Evolutionary conservation across 1,140 invertebrate species (phyloP), one percentile per base, ranked within the genome.

Genomic region (Drosophila rhopaloa): DNA sequence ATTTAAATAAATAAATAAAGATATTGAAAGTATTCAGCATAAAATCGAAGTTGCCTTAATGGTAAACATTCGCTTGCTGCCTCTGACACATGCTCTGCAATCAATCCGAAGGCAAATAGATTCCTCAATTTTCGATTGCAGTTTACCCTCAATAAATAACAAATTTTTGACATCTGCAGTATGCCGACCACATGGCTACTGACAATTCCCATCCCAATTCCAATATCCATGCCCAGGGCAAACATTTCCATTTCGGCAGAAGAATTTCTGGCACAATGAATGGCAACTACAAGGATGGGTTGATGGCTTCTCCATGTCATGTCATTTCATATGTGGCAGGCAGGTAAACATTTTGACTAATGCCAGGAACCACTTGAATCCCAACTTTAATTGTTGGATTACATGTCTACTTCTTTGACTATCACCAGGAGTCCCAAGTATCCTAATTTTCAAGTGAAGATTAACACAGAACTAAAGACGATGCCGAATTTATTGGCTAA

Each of bases 31-130:
- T 6, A 40, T 40, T 5, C 13, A n/a, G 38, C 5, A 48, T 48
- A 29, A 3, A 24, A 46, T 5, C n/a, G n/a, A 10, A 37, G 14
- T 35, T 48, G 4, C 29, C 7, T 27, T 43, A 35, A 38, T 37
- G 19, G 38, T 29, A 50, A 43, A 65, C 47, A 50, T 63, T 63
- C 46, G 29, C 10, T 32, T 27, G 19, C 13, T 10, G 37, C 13
- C 7, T 35, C 29, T 43, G 65, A 37, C 60, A 68, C 47, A 66
- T 38, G 65, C 61, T 37, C 9, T 37, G 37, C 48, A 66, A 68
- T 66, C 65, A 66, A 24, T 65, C 37, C 58, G 7, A 53, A 38
- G 32, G 46, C 60, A 68, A 68, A 68, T 35, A 53, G 65, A 65
- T 51, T 65, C 38, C 38, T 44, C 46, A 32, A 37, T 13, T 47